Conservation (phyloP, 2,113 vertebrate genomes). For the Neodontobutis hainanensis region DNA sequence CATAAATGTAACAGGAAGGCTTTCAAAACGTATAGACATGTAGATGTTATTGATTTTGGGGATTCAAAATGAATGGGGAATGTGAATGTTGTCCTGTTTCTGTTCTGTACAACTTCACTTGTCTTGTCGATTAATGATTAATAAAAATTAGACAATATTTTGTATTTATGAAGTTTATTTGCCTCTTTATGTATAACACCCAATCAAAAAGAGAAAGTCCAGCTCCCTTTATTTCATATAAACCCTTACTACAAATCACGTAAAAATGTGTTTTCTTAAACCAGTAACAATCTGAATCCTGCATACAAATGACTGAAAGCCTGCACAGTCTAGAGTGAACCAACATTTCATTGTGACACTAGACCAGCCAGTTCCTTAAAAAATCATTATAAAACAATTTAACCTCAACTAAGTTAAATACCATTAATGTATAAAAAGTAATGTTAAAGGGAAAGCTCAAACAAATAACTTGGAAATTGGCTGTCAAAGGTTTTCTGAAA, state of each 20-base stretch:
- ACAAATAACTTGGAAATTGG: conserved; percentile 38
- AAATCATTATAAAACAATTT: background rate
- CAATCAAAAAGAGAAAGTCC: conserved; percentile 72
- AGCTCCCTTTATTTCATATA: conserved; percentile 71
- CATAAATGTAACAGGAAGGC: conserved; percentile 91
- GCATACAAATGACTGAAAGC: conserved; percentile 72
- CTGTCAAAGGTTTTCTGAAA: conserved; percentile 38
- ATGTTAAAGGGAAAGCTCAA: conserved; percentile 60
- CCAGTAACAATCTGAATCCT: conserved; percentile 66
- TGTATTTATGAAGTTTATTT: conserved; percentile 56
- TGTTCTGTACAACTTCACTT: no score
- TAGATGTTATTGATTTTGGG: conserved; percentile 68
- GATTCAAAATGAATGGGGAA: conserved; percentile 14
- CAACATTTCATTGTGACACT: conserved; percentile 44
- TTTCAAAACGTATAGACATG: conserved; percentile 78
- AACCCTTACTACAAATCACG: conserved; percentile 42
- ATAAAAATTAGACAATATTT: conserved; percentile 1
- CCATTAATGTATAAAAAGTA: conserved; percentile 59
- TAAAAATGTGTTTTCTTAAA: conserved; percentile 55
- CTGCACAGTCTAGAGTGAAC: conserved; percentile 60
- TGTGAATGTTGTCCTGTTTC: background rate
- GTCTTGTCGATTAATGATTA: no score
- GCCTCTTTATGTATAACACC: conserved; percentile 46
- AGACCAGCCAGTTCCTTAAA: conserved; percentile 22
- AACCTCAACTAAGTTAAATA: conserved; percentile 24